Percentiles rank a stretch among this genome's conserved stretches.
These are phyloP conservation scores for Crax fasciolata DNA, from an alignment of 2,797 vertebrate genomes.

Conservation along the genomic window DNA sequence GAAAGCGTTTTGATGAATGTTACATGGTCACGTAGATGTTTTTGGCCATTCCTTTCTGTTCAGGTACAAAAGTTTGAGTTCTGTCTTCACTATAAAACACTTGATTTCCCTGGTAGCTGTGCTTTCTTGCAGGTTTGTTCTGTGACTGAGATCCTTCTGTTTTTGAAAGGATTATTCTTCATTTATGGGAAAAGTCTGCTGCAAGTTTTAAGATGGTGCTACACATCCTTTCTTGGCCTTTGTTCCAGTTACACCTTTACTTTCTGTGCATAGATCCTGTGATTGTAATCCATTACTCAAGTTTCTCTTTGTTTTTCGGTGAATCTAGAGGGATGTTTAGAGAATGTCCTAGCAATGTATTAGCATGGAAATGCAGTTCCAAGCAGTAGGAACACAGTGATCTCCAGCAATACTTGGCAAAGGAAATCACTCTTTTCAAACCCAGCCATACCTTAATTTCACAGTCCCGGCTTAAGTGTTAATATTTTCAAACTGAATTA, in stretches of 20 bases:
- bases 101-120: not conserved
- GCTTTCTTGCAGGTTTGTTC: not conserved
- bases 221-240: not conserved
- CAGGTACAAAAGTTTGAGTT: not conserved
- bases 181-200: not conserved
- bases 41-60: not conserved
- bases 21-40: not conserved
- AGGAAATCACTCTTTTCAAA: slow-evolving; percentile 44
- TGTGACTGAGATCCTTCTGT: not conserved
- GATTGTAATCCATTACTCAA: not conserved
- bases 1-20: slow-evolving; percentile 12
- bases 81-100: not conserved
- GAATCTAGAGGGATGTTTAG: not conserved
- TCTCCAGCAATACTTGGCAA: slow-evolving; percentile 65
- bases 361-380: slow-evolving; percentile 69
- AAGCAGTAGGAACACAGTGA: slow-evolving; percentile 76
- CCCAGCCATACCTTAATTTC: slow-evolving; percentile 20
- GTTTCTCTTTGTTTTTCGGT: not conserved
- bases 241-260: not conserved
- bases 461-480: slow-evolving; percentile 32
- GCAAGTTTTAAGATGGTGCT: not conserved
- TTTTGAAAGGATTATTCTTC: not conserved
- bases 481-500: slow-evolving; percentile 64
- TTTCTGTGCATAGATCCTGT: not conserved
- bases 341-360: not conserved